Base-by-base conservation (phyloP, 2,888 invertebrate genomes). In the Phlogophora meticulosa region DNA sequence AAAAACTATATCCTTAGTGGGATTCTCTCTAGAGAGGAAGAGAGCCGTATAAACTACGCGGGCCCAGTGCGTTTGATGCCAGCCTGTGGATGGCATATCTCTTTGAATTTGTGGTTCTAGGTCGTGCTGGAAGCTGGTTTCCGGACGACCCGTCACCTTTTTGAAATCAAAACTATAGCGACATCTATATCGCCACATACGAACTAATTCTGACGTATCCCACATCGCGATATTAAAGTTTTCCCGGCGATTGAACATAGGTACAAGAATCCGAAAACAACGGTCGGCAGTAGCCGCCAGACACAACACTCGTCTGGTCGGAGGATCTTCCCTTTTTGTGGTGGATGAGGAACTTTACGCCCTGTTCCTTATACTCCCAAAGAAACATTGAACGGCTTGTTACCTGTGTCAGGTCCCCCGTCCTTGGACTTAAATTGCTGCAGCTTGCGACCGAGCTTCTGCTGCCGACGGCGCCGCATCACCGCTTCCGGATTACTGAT, bases 401-500 rank as follows among this genome's bases (percentile, higher is more conserved):
- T 71, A 96, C 97, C 97, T 46, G 99, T 98, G 90, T 99, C 99
- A 7, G 99, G 98, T 1, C 99, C 99, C 49, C 99, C 99, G 88
- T 99, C 99, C 91, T 98, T 98, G 62, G 98, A 98, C 72, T 98
- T 97, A 95, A 99, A 99, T 93, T 99, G 98, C 90, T 99, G 98
- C 87, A 99, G 95, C 93, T 99, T 99, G 89, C 98, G 97, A 92
- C 99, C 99, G 61, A 99, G 96, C 91, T 99, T 99, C 93, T 99
- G 99, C 88, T 99, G 99, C 28, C 99, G 96, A 61, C 99, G 96
- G 57, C 99, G 97, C 76, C 99, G 97, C 99, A 99, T 99, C 84
- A 99, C 99, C 72, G 99, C 99, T 96, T 99, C 99, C 4, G 99
- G 99, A 96, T 99, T 99, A 76, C 99, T 99, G 91, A 99, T 99